phyloP scores from a whole-genome alignment of 2,113 vertebrate species.

The Falcunculus frontatus region DNA sequence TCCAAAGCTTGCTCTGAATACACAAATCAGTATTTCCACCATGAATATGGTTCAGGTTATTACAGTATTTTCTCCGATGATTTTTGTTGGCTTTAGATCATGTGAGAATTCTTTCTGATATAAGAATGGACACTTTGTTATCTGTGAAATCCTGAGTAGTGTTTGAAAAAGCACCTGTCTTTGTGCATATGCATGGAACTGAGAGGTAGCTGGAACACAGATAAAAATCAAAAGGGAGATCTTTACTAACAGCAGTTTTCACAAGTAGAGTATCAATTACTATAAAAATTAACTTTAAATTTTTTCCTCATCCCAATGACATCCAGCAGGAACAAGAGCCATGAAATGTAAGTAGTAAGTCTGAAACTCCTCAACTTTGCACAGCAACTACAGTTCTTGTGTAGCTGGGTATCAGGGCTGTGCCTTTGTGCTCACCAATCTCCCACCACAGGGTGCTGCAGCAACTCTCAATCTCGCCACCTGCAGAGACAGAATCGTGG shows the following conservation, averaged over 20 bases:
- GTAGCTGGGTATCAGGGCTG: neutral
- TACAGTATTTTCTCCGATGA: neutral
- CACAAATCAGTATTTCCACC: neutral
- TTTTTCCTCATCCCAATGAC: neutral
- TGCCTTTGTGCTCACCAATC: neutral
- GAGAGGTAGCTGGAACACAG: neutral
- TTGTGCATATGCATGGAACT: neutral
- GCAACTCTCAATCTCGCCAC: neutral
- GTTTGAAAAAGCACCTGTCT: neutral
- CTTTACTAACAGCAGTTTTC: neutral
- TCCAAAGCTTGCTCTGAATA: neutral
- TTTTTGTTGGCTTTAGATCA: neutral
- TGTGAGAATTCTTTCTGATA: neutral
- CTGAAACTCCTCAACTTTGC: neutral
- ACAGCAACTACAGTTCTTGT: neutral
- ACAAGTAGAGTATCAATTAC: neutral
- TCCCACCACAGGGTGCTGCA: neutral
- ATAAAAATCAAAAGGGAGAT: neutral
- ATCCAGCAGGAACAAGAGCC: neutral
- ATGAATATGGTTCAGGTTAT: neutral
- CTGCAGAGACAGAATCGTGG: neutral
- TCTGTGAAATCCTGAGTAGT: neutral
- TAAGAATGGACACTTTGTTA: neutral
- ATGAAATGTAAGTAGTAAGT: neutral
- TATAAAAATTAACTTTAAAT: neutral